A percentile compares a stretch with the other conserved stretches of the same genome.
These are phyloP conservation scores for Mus spicilegus DNA, from an alignment of 2,113 vertebrate genomes.

Conservation along the genomic window DNA sequence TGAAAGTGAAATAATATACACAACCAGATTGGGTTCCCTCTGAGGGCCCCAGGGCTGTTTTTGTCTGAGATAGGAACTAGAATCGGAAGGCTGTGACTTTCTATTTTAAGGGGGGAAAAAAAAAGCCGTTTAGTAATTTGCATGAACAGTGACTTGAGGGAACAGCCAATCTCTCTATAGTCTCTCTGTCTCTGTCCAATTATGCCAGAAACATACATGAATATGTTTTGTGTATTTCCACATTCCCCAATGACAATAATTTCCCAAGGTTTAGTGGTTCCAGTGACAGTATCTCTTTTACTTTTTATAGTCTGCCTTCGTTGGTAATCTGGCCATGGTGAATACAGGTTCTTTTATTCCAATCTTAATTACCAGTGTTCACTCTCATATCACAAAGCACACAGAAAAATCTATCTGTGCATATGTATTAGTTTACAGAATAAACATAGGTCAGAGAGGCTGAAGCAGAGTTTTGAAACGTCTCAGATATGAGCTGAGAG, in stretches of 20 bases:
- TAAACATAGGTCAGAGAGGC: background rate
- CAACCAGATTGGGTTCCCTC: no score
- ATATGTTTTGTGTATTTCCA: background rate
- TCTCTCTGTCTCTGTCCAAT: background rate
- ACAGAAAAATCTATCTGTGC: background rate
- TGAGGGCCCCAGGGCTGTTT: background rate
- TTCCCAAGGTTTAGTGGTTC: background rate
- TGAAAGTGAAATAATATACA: no score
- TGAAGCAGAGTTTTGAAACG: background rate
- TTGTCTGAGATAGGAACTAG: no score
- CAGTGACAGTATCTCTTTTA: background rate
- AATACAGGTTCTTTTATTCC: background rate
- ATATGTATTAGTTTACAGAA: background rate
- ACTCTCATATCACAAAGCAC: background rate
- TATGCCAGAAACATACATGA: background rate
- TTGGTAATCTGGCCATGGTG: background rate
- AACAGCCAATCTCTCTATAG: background rate
- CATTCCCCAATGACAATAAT: background rate
- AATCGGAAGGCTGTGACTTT: background rate
- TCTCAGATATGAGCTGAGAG: background rate
- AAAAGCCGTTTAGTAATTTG: background rate
- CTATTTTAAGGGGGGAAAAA: background rate
- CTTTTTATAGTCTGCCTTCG: background rate
- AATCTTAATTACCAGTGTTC: background rate
- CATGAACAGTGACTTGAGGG: background rate